These are phyloP conservation scores for Papilio polytes DNA, from an alignment of 1,140 invertebrate genomes.

Conservation along the genomic window DNA sequence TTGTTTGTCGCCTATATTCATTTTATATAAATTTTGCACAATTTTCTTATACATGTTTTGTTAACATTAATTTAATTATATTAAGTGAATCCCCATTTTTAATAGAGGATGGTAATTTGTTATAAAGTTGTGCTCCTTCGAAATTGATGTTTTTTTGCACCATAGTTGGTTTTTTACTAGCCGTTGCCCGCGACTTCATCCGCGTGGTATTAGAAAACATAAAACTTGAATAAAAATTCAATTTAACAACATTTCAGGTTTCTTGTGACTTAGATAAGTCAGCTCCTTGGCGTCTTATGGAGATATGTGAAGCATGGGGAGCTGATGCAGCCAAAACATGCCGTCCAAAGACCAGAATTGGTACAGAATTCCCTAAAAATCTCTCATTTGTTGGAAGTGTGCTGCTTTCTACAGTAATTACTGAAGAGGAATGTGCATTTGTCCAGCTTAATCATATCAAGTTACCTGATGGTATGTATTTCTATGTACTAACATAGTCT, in stretches of 20 bases:
- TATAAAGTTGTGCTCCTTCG: too few species aligned
- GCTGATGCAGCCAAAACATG: conserved; percentile 66
- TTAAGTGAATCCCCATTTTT: too few species aligned
- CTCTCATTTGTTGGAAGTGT: conserved; percentile 73
- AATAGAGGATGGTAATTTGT: too few species aligned
- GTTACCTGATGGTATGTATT: conserved; percentile 59
- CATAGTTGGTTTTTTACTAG: too few species aligned
- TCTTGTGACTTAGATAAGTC: conserved; percentile 61
- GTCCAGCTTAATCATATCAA: conserved; percentile 65
- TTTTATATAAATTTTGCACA: too few species aligned
- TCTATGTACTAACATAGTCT: background rate
- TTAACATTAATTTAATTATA: too few species aligned
- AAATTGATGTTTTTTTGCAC: too few species aligned
- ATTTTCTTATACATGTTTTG: too few species aligned
- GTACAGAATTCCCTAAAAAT: conserved; percentile 56
- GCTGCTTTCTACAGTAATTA: conserved; percentile 53
- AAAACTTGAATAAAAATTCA: too few species aligned
- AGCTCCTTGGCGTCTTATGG: conserved; percentile 69
- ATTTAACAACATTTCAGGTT: conserved; percentile 50
- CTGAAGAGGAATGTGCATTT: conserved; percentile 66
- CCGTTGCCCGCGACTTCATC: too few species aligned
- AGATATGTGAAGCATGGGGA: conserved; percentile 74
- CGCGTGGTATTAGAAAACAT: too few species aligned
- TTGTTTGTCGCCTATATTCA: too few species aligned
- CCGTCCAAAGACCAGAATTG: conserved; percentile 53